Evolutionary conservation across 2,888 invertebrate species (phyloP).

Genomic region (Drosophila quinaria): DNA sequence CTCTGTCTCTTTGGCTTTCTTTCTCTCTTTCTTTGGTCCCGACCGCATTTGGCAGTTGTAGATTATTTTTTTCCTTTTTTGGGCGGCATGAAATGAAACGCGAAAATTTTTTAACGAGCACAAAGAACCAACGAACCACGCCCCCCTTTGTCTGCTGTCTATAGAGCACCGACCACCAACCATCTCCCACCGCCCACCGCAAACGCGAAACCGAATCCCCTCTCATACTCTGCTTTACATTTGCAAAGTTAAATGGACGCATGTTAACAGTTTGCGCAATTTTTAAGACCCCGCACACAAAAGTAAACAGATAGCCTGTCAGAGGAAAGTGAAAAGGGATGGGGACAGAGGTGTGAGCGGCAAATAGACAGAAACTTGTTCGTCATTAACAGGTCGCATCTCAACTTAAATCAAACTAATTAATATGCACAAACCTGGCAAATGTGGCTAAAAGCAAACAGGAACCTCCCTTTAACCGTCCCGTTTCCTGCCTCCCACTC

Average conservation of each 20-base stretch:
- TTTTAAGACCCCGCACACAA: conserved; percentile 39
- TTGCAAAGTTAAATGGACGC: conserved; percentile 72
- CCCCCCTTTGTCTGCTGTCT: conserved; percentile 3
- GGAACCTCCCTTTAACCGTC: not conserved
- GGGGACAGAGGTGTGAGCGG: not conserved
- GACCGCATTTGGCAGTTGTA: conserved; percentile 72
- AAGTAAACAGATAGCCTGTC: conserved; percentile 31
- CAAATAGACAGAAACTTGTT: conserved; percentile 47
- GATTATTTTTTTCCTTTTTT: conserved; percentile 46
- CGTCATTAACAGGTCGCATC: conserved; percentile 54
- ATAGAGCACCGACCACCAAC: not conserved
- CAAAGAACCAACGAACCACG: conserved; percentile 62
- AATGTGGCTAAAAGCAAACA: conserved; percentile 50
- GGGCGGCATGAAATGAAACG: conserved; percentile 73
- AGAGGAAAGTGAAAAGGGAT: conserved; percentile 1
- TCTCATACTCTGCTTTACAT: conserved; percentile 34
- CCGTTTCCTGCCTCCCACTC: not conserved
- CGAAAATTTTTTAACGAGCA: conserved; percentile 79
- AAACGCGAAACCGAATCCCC: conserved; percentile 39
- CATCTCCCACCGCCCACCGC: conserved; percentile 39
- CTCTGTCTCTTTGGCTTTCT: not conserved
- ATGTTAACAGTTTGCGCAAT: conserved; percentile 69
- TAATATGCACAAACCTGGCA: conserved; percentile 65
- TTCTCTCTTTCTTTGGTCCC: conserved; percentile 25
- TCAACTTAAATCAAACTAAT: conserved; percentile 76